Percentiles rank a stretch among this genome's conserved stretches.
Evolutionary conservation across 2,888 invertebrate genomes (phyloP).

Genomic region (Ashinkailepas kermadecensis): DNA sequence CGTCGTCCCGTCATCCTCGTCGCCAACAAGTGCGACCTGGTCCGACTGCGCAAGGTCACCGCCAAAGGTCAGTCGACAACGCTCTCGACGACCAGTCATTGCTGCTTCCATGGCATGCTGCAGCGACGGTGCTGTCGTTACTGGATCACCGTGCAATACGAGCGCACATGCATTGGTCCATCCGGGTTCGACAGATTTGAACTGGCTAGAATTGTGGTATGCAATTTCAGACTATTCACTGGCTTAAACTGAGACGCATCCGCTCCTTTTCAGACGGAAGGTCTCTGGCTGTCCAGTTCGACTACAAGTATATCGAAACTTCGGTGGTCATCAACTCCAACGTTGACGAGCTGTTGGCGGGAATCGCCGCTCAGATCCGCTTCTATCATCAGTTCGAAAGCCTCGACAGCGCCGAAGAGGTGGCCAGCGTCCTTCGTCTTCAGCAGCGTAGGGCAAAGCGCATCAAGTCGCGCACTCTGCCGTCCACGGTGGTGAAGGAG

Average conservation of each 20-base stretch:
- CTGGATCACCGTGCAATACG: too few species aligned
- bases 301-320: conserved; percentile 88
- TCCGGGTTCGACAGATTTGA: neutral
- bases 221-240: neutral
- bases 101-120: too few species aligned
- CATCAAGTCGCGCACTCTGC: conserved; percentile 6
- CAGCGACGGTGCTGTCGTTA: too few species aligned
- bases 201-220: neutral
- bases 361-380: conserved; percentile 81
- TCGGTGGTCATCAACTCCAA: conserved; percentile 98
- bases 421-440: neutral
- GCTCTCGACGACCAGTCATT: too few species aligned
- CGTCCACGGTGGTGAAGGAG: neutral
- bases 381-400: neutral
- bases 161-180: neutral
- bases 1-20: conserved; percentile 16
- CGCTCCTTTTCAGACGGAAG: conserved; percentile 68
- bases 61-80: neutral
- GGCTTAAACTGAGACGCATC: too few species aligned
- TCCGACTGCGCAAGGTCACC: conserved; percentile 59
- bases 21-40: conserved; percentile 58
- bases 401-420: neutral
- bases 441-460: neutral
- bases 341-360: conserved; percentile 89
- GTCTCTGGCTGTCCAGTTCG: conserved; percentile 79